phyloP scores from a whole-genome alignment of 1,140 invertebrate species.

The Chionoecetes opilio region DNA sequence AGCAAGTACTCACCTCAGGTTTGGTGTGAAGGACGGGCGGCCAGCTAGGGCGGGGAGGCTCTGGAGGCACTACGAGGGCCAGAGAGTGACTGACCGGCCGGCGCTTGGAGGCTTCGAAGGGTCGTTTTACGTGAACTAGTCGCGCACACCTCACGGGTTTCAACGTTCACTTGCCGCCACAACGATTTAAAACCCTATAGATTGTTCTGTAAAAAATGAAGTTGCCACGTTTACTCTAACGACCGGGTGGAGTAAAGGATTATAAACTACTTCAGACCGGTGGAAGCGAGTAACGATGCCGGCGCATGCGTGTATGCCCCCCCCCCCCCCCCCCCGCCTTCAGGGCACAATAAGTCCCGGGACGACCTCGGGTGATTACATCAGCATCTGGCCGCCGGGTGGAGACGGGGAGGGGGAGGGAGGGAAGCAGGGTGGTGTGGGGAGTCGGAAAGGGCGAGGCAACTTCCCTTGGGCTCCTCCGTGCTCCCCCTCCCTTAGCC shows the following conservation, averaged over 20 bases:
- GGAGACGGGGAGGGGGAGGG: neutral
- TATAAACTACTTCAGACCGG: neutral
- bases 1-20: neutral
- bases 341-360: conserved; percentile 3
- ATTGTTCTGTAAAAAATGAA: neutral
- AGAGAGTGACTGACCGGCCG: neutral
- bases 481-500: conserved; percentile 36
- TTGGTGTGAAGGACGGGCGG: neutral
- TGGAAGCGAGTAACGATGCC: neutral
- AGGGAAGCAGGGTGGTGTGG: neutral
- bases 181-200: neutral
- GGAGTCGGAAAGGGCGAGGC: conserved; percentile 22
- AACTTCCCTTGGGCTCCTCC: neutral
- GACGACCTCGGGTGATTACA: conserved; percentile 54
- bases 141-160: conserved; percentile 3
- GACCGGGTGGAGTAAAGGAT: neutral
- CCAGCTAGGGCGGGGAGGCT: neutral
- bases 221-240: neutral
- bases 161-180: neutral
- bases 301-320: neutral
- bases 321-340: neutral
- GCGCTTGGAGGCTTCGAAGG: neutral
- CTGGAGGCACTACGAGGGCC: conserved; percentile 10
- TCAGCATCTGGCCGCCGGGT: conserved; percentile 47
- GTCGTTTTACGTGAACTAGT: conserved; percentile 6